Evolutionary conservation across 64 coral and sea anemone genomes (phyloP), one percentile per base, ranked within the genome.

Genomic region (Pocillopora verrucosa): DNA sequence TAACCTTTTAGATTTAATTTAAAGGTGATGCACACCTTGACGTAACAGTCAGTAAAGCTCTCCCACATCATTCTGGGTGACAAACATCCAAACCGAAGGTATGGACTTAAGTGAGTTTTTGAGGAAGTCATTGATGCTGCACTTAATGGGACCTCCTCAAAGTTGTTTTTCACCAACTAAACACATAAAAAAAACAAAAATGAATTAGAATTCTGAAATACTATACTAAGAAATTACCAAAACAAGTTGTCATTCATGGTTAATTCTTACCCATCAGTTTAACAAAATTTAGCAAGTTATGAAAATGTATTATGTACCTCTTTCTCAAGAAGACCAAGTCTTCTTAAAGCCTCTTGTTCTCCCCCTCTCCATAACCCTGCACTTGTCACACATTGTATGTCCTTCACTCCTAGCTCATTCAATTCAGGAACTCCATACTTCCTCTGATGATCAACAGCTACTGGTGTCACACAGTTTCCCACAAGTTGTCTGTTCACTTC

Each of bases 361-460:
- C 90, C 90, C 61, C 90, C 90, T 61, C 35, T 92, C 90, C 90
- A 92, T 15, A 70, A 56, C 34, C 0, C 17, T 68, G 25, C 30
- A 74, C 73, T 67, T 65, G 75, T 87, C 16, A 77, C 90, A n/a
- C 67, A 58, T 20, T 58, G 37, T 10, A 26, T 30, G 57, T 92
- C 90, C 56, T 87, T 92, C 38, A 92, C 65, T 22, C 90, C 90
- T 11, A 92, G 77, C n/a, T 92, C 90, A 60, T 41, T 79, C 22
- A 92, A 68, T 58, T 79, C 74, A 51, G 90, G 90, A 10, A 92
- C 36, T 73, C 65, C 83, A 64, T 58, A 92, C 5, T 68, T 45
- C 0, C 12, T 15, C 9, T 30, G 26, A 34, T 87, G 62, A 62
- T 87, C 90, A 61, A 57, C 11, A 35, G 51, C 59, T 59, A 78